Percentiles rank a stretch among this genome's conserved stretches.
phyloP scores from a whole-genome alignment of 2,113 vertebrate species.

The Strigops habroptila region DNA sequence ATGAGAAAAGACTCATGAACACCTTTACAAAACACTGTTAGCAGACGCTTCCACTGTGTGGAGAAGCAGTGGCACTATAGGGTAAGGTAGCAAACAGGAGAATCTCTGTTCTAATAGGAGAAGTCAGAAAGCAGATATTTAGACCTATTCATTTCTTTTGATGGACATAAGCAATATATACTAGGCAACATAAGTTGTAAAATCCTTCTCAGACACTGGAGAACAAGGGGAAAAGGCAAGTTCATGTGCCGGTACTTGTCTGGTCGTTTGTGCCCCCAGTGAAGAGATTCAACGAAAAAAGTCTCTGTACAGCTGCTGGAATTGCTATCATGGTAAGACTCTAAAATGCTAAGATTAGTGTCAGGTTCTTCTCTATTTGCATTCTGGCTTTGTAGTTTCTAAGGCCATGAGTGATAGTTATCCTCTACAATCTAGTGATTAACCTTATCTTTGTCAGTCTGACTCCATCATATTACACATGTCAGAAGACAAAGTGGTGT shows the following conservation, averaged over 20 bases:
- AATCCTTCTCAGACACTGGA: not conserved
- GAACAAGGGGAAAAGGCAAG: not conserved
- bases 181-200: not conserved
- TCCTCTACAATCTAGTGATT: not conserved
- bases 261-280: rapidly evolving
- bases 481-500: not conserved
- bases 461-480: not conserved
- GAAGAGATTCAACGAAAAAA: not conserved
- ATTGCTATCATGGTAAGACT: not conserved
- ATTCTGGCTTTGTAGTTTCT: not conserved
- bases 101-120: not conserved
- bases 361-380: not conserved
- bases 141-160: not conserved
- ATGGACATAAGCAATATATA: not conserved
- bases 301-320: not conserved
- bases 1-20: not conserved
- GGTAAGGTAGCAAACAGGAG: not conserved
- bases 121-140: not conserved
- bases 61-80: not conserved
- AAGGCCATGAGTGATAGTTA: not conserved
- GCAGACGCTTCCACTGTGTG: not conserved
- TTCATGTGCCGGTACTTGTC: not conserved
- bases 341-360: not conserved
- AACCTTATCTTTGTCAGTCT: not conserved
- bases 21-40: not conserved